Evolutionary conservation across 2,113 vertebrate species (phyloP).

Genomic region (Phaethornis superciliosus): DNA sequence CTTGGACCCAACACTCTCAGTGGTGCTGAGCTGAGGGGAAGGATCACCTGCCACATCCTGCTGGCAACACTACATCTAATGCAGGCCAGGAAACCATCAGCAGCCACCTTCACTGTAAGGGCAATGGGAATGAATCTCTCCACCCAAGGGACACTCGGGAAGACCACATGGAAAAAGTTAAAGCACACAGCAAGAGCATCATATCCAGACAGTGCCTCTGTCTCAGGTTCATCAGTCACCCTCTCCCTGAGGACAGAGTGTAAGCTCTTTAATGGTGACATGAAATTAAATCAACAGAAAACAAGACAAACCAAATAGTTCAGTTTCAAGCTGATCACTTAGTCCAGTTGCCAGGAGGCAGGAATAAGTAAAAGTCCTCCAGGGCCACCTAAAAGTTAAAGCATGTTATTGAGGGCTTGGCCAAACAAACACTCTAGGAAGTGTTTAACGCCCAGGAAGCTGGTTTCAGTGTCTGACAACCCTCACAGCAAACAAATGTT

Average conservation of each 20-base stretch:
- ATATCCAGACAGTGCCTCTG: background rate
- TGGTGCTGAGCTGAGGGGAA: background rate
- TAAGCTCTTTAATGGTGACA: background rate
- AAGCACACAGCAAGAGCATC: accelerated
- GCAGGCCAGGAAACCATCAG: background rate
- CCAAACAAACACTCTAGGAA: background rate
- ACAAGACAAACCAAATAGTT: background rate
- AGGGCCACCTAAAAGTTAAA: too few relatives aligned
- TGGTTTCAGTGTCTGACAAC: background rate
- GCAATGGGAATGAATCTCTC: background rate
- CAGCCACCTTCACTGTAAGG: accelerated
- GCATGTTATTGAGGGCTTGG: background rate
- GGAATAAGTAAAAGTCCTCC: background rate
- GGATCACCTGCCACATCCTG: accelerated
- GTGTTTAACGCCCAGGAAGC: background rate
- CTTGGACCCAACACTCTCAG: background rate
- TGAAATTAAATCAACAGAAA: background rate
- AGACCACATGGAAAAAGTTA: background rate
- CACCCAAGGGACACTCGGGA: accelerated
- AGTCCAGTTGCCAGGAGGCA: background rate
- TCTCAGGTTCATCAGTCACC: background rate
- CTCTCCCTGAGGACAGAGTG: background rate
- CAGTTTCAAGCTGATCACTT: background rate
- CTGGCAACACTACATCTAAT: background rate
- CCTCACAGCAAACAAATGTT: background rate